Evolutionary conservation across 2,888 invertebrate species (phyloP), one percentile per base, ranked within the genome.

Genomic region (Byasa hedistus): DNA sequence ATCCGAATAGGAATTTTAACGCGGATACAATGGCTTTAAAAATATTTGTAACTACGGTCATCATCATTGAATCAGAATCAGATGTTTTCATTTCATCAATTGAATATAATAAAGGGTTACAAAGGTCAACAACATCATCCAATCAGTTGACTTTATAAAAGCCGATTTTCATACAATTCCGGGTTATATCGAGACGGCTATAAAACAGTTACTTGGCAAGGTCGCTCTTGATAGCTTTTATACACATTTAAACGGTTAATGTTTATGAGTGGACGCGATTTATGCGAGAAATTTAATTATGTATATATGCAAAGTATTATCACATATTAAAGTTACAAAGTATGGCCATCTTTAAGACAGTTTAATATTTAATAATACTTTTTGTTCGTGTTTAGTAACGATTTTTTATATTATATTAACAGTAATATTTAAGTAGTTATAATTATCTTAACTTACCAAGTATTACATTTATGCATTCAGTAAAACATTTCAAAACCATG

Each of bases 201-300:
- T 69, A 60, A 72, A 82, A 86, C 86, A 83, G 85, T 84, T 86
- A 84, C 75, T 70, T 72, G 73, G 71, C 86, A 85, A 85, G 85
- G 86, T 80, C 86, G 79, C 73, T 71, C 59, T 61, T 66, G 66
- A 71, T 69, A 56, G 56, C 21, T 57, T 56, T 65, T 65, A 66
- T 54, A 69, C 51, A 57, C 63, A 65, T 70, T 67, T 66, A 15
- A 57, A 57, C 51, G 61, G 44, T 57, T 64, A 55, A 54, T 59
- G 17, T 23, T 52, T 61, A 66, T 68, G 57, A 59, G 62, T 64
- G 19, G 60, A 60, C 15, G 24, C 15, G 27, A 60, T 61, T 61
- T 54, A 61, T 21, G 27, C 21, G 27, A 52, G 60, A 51, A 60
- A 27, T 48, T 58, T 58, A 58, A 58, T 58, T 12, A 22, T 58